A percentile compares a stretch with the other conserved stretches of the same genome.
phyloP scores from a whole-genome alignment of 2,888 invertebrate genomes.

The Tachina lurida region DNA sequence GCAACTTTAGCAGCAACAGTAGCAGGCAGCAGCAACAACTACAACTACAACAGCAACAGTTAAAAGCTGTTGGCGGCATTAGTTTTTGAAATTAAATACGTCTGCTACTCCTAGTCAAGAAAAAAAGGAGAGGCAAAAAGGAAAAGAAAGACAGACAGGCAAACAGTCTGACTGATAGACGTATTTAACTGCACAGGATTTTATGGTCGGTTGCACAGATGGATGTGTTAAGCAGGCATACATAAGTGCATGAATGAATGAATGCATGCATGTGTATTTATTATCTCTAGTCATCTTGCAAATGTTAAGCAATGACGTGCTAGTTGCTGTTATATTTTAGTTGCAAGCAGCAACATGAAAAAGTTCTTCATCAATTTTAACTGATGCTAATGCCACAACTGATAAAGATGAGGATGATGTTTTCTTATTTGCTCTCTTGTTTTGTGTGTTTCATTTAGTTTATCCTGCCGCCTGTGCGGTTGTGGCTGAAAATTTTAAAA shows the following conservation, averaged over 20 bases:
- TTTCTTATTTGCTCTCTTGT: slow-evolving; percentile 28
- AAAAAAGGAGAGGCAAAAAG: not conserved
- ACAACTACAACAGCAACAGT: slow-evolving; percentile 39
- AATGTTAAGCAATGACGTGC: slow-evolving; percentile 47
- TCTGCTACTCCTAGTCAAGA: not conserved
- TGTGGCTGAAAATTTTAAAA: slow-evolving; percentile 50
- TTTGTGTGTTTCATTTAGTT: not conserved
- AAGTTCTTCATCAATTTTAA: slow-evolving; percentile 29
- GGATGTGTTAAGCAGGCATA: not conserved
- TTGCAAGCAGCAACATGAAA: slow-evolving; percentile 36
- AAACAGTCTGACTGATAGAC: not conserved
- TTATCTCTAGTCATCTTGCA: slow-evolving; percentile 58
- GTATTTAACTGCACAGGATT: not conserved
- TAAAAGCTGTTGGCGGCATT: slow-evolving; percentile 46
- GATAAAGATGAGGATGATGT: slow-evolving; percentile 52
- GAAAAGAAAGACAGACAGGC: not conserved
- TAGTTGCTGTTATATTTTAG: slow-evolving; percentile 24
- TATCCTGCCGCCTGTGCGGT: slow-evolving; percentile 51
- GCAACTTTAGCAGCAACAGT: slow-evolving; percentile 6
- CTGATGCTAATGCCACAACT: slow-evolving; percentile 47
- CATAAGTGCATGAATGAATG: not conserved
- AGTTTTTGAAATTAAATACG: slow-evolving; percentile 45
- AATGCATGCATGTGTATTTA: slow-evolving; percentile 12
- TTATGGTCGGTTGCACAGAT: not conserved
- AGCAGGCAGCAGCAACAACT: slow-evolving; percentile 3